Base-by-base conservation (phyloP, 2,113 vertebrate species). In the Archilochus colubris region DNA sequence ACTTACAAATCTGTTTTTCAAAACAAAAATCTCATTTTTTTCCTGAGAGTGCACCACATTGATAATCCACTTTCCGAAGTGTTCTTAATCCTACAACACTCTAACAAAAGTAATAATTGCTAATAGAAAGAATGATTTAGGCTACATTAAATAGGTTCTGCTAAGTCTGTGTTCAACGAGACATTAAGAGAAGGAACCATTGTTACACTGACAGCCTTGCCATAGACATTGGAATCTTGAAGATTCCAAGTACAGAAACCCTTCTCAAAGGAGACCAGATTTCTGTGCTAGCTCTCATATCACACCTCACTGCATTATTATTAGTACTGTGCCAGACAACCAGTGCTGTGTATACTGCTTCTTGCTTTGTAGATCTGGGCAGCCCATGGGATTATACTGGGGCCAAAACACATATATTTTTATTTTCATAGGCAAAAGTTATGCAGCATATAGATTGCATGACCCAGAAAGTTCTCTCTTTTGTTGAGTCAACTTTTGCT, bases 1-100 rank as follows among this genome's bases (percentile, higher is more conserved):
- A 76, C 81, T 94, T 63, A 78, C 18, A 44, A 6, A 93, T 78
- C 90, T 73, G 15, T 80, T 77, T 58, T 90, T 90, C 86, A 64
- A 81, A 91, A 88, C 57, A 54, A 80, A 75, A 69, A 53, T 83
- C 48, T 82, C 0, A 0, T 5, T 59, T 85, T 85, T 53, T 92
- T 25, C 75, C 59, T 3, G 7, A 43, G 50, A 57, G 50, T 36
- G 27, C 28, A 50, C 59, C 54, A 55, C 21, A 2, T 31, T 78
- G 25, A 75, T 94, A 61, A 83, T 72, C 76, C n/a, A 78, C 69
- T 57, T 78, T 61, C 38, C 12, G 14, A 88, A 20, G 74, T 46
- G 69, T 66, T 93, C 40, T 81, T 75, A 72, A 91, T 75, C 88
- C 82, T 88, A 16, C 44, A 72, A 1, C 36, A 20, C 70, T 83